A percentile compares a stretch with the other conserved stretches of the same genome.
phyloP scores from a whole-genome alignment of 2,888 invertebrate genomes.

The Hypomecis punctinalis region DNA sequence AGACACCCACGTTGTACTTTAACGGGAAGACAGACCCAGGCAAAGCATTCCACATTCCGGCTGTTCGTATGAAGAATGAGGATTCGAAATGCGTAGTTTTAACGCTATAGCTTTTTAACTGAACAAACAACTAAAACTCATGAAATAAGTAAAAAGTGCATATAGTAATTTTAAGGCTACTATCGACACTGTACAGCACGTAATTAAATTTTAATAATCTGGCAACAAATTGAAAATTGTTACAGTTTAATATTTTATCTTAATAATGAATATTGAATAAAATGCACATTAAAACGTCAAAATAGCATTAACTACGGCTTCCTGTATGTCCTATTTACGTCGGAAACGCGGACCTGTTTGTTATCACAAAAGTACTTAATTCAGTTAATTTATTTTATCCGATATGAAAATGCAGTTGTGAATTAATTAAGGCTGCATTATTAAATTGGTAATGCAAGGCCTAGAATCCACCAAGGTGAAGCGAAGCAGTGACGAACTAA shows the following conservation, averaged over 20 bases:
- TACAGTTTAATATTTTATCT: constrained; percentile 15
- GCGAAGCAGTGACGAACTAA: too few relatives aligned
- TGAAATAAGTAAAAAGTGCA: background rate
- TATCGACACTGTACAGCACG: too few relatives aligned
- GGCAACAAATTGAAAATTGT: constrained; percentile 26
- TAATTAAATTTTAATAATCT: constrained; percentile 4
- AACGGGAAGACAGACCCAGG: too few relatives aligned
- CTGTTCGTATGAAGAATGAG: too few relatives aligned
- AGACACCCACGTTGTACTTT: too few relatives aligned
- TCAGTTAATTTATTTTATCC: constrained; percentile 58
- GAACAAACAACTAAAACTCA: too few relatives aligned
- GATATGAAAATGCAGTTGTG: constrained; percentile 55
- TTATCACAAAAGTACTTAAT: constrained; percentile 57
- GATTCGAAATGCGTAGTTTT: too few relatives aligned
- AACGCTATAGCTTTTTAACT: too few relatives aligned
- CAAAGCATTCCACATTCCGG: too few relatives aligned
- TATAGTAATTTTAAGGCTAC: too few relatives aligned
- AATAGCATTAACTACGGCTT: constrained; percentile 34
- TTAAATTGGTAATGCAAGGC: constrained; percentile 61
- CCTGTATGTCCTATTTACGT: constrained; percentile 44
- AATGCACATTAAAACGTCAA: constrained; percentile 37
- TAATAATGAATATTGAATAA: constrained; percentile 14
- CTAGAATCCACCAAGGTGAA: too few relatives aligned
- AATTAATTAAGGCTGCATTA: constrained; percentile 65
- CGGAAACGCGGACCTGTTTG: constrained; percentile 50